Evolutionary conservation across 1,140 invertebrate species (phyloP).

Genomic region (Proctacanthus coquilletti): DNA sequence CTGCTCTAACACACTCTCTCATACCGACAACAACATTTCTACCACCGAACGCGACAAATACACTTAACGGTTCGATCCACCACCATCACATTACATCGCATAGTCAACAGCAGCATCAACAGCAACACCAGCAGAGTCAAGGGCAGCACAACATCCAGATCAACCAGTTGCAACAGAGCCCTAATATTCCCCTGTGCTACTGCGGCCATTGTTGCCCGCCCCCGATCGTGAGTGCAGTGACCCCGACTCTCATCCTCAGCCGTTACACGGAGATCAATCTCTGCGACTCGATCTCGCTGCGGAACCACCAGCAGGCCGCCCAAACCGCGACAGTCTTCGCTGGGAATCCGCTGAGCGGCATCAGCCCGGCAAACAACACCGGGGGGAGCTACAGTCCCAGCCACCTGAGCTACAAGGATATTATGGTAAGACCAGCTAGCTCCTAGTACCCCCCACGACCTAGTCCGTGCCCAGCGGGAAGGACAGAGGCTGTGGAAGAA

Average conservation of each 20-base stretch:
- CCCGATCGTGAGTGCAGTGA: constrained; percentile 9
- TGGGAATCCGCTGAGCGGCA: too few species aligned
- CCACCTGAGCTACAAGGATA: background rate
- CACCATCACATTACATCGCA: background rate
- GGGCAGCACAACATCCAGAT: constrained; percentile 10
- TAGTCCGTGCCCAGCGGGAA: too few species aligned
- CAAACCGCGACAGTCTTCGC: background rate
- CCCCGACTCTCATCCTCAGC: constrained; percentile 9
- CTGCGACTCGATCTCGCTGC: constrained; percentile 5
- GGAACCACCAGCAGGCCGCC: constrained; percentile 10
- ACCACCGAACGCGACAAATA: constrained; percentile 31
- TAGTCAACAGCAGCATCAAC: constrained; percentile 9
- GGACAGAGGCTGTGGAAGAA: too few species aligned
- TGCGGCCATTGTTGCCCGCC: constrained; percentile 10
- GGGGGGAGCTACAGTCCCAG: background rate
- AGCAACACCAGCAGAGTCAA: constrained; percentile 9
- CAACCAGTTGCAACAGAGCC: constrained; percentile 14
- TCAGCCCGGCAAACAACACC: background rate
- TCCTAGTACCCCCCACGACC: too few species aligned
- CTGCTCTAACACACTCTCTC: background rate
- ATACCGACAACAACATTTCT: constrained; percentile 11
- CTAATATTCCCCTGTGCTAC: constrained; percentile 5
- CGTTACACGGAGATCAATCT: constrained; percentile 7
- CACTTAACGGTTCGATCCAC: constrained; percentile 21
- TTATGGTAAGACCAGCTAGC: background rate